A percentile compares a stretch with the other conserved stretches of the same genome.
Conservation (phyloP, 1,140 invertebrate species). For the Drosophila azteca region DNA sequence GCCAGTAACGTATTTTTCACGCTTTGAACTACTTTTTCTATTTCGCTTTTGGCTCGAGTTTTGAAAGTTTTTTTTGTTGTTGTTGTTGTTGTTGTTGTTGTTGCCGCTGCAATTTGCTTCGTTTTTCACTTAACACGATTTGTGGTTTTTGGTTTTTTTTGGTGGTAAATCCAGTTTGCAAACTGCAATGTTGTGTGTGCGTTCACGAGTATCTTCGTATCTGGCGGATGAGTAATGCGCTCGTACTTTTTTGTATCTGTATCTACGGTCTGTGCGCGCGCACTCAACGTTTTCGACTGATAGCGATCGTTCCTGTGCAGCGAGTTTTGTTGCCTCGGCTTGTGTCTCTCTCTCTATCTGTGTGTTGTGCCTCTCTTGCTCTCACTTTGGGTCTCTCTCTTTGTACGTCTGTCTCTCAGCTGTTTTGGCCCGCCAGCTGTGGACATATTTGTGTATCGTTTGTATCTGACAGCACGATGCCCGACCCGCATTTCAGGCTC, state of each 20-base stretch:
- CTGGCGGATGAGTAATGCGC: conserved; percentile 42
- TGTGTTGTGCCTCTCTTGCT: neutral
- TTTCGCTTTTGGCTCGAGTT: conserved; percentile 50
- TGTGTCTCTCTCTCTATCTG: neutral
- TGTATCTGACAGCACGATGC: conserved; percentile 10
- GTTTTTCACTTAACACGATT: conserved; percentile 51
- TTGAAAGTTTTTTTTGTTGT: conserved; percentile 66
- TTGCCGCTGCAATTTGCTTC: conserved; percentile 45
- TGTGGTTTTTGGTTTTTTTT: conserved; percentile 19
- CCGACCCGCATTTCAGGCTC: conserved; percentile 30
- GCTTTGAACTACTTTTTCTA: conserved; percentile 76
- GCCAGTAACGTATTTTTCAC: conserved; percentile 59
- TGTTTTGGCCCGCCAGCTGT: conserved; percentile 43
- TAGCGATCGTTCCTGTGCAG: conserved; percentile 66
- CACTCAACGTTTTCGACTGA: conserved; percentile 74
- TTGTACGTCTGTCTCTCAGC: conserved; percentile 30
- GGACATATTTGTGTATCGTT: conserved; percentile 42
- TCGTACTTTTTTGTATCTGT: conserved; percentile 28
- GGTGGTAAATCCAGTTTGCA: conserved; percentile 56
- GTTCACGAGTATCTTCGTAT: conserved; percentile 56
- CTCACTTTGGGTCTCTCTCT: neutral
- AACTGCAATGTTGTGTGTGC: conserved; percentile 35
- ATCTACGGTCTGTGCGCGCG: conserved; percentile 59
- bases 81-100: conserved; percentile 17
- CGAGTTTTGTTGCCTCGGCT: conserved; percentile 62